phyloP scores from a whole-genome alignment of 2,888 invertebrate genomes.

The Chloroclysta siterata region DNA sequence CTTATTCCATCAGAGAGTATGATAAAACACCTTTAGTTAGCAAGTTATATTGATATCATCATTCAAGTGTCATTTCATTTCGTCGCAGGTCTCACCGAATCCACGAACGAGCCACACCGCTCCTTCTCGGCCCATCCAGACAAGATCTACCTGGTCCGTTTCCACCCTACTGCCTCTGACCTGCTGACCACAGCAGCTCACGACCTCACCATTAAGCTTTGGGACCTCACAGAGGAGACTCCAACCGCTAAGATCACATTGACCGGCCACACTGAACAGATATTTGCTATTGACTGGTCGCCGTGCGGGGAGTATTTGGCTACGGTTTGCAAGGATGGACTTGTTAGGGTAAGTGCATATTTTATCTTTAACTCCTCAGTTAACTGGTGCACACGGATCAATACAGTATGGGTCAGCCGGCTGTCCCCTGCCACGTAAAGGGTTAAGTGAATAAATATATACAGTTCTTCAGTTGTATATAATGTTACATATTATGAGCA shows the following conservation, averaged over 20 bases:
- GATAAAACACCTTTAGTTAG: too few relatives aligned
- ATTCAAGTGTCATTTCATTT: neutral
- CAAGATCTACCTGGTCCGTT: conserved; percentile 94
- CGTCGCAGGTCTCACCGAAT: conserved; percentile 86
- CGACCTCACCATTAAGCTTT: conserved; percentile 94
- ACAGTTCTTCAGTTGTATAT: too few relatives aligned
- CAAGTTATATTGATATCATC: too few relatives aligned
- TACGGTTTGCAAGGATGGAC: conserved; percentile 95
- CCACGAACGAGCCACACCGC: conserved; percentile 90
- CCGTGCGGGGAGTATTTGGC: conserved; percentile 94
- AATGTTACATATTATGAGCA: too few relatives aligned
- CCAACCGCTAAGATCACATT: conserved; percentile 83
- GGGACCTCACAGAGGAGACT: conserved; percentile 87
- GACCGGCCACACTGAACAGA: conserved; percentile 92
- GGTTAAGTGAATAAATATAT: too few relatives aligned
- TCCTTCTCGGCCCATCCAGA: conserved; percentile 91
- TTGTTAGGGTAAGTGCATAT: conserved; percentile 82
- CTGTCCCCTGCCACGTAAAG: too few relatives aligned
- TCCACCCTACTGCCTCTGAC: conserved; percentile 95
- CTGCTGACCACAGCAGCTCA: conserved; percentile 95
- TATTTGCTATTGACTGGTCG: conserved; percentile 97
- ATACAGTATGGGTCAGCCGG: too few relatives aligned
- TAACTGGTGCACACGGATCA: too few relatives aligned
- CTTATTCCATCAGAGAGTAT: too few relatives aligned
- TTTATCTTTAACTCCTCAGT: too few relatives aligned